Percentiles rank a stretch among this genome's conserved stretches.
phyloP scores from a whole-genome alignment of 1,140 invertebrate genomes.

The Brachionus rotundiformis region DNA sequence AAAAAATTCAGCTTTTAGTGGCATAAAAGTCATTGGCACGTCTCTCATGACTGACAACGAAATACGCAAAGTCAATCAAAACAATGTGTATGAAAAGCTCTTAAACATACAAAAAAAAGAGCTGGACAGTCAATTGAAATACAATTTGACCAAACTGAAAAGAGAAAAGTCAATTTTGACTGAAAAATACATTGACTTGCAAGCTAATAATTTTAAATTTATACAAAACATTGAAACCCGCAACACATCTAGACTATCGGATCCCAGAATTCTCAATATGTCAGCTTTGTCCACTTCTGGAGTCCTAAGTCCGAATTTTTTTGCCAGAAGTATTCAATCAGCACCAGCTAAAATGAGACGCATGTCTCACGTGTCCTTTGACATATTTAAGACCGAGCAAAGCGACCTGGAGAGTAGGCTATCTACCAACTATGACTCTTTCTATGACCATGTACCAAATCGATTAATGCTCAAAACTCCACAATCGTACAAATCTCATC shows the following conservation, averaged over 20 bases:
- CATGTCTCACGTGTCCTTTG: not conserved
- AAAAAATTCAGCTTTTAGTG: not conserved
- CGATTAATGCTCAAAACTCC: not conserved
- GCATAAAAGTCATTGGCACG: constrained; percentile 4
- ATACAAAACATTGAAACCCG: not conserved
- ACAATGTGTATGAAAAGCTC: constrained; percentile 12
- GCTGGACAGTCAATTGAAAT: not conserved
- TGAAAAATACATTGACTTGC: constrained; percentile 21
- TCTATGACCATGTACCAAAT: not conserved
- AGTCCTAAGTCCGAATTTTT: not conserved
- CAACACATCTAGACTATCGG: not conserved
- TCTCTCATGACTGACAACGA: constrained; percentile 4
- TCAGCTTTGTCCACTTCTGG: not conserved
- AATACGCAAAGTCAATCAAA: constrained; percentile 24
- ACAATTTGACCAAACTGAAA: not conserved
- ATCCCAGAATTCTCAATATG: not conserved
- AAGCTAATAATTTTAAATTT: not conserved
- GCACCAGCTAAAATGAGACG: constrained; percentile 18
- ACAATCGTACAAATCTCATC: not conserved
- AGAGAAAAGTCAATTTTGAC: constrained; percentile 18
- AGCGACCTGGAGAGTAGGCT: not conserved
- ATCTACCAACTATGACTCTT: not conserved
- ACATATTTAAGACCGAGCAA: not conserved
- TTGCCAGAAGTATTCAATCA: constrained; percentile 13
- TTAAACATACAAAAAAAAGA: constrained; percentile 3